These are phyloP conservation scores for Ptychoptera contaminata DNA, from an alignment of 2,888 invertebrate species.

Conservation along the genomic window DNA sequence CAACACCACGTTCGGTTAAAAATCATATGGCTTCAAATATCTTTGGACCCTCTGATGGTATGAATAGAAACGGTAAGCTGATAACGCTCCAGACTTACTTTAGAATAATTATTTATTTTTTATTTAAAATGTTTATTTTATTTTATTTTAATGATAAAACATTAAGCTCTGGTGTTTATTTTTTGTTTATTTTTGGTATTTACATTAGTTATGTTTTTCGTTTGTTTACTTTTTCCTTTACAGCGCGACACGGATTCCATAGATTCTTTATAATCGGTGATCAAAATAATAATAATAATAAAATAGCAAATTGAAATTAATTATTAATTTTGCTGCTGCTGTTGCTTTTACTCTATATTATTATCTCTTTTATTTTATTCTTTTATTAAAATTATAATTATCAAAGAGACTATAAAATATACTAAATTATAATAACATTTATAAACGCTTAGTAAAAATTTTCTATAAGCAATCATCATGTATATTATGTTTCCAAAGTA, in stretches of 20 bases:
- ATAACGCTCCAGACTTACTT: neutral
- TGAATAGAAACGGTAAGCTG: conserved; percentile 29
- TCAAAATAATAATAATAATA: conserved; percentile 6
- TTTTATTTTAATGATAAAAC: neutral
- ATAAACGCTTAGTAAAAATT: too few species aligned
- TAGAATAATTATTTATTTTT: neutral
- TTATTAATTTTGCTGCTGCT: neutral
- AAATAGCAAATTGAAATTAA: neutral
- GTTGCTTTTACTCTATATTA: neutral
- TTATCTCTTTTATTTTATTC: neutral
- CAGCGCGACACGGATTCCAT: conserved; percentile 34
- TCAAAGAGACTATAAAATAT: too few species aligned
- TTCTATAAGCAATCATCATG: too few species aligned
- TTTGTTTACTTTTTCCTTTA: conserved; percentile 18
- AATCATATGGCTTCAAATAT: conserved; percentile 32
- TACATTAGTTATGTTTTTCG: neutral
- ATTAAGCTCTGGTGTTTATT: neutral
- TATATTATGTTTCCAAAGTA: too few species aligned
- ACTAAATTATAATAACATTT: too few species aligned
- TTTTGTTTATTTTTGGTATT: neutral
- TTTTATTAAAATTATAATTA: too few species aligned
- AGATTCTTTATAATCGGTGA: conserved; percentile 34
- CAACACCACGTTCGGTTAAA: conserved; percentile 27
- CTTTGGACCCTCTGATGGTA: conserved; percentile 26
- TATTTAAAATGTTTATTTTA: conserved; percentile 1